Conservation (phyloP, 2,797 vertebrate genomes). For the Anniella stebbinsi region DNA sequence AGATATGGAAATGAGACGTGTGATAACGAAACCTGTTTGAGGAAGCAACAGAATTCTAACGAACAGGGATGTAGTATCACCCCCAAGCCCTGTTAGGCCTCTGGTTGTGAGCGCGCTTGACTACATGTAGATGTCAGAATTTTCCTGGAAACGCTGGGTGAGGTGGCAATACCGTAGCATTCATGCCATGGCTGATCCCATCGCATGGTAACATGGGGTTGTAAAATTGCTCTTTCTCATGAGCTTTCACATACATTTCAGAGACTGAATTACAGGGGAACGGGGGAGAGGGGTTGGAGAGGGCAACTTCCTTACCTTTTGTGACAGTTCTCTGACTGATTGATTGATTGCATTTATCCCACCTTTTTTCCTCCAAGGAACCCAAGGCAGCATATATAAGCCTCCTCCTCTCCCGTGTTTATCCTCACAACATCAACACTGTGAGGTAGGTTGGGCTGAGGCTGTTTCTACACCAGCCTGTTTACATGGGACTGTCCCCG, state of each 20-base stretch:
- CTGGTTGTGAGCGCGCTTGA: slow-evolving; percentile 31
- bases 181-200: neutral
- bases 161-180: too few species aligned
- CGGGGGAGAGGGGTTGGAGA: too few species aligned
- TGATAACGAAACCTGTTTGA: slow-evolving; percentile 53
- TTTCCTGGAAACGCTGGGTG: neutral
- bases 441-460: too few species aligned
- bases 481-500: too few species aligned
- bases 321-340: neutral
- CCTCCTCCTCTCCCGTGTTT: too few species aligned
- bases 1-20: slow-evolving; percentile 70
- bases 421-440: too few species aligned
- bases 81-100: slow-evolving; percentile 34
- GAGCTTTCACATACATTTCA: neutral
- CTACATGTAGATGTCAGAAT: fast-evolving
- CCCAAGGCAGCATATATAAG: too few species aligned
- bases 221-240: neutral
- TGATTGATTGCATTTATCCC: too few species aligned
- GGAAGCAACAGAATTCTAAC: slow-evolving; percentile 47
- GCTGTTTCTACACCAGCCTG: too few species aligned
- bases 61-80: neutral
- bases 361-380: too few species aligned
- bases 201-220: neutral
- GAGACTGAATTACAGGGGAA: too few species aligned
- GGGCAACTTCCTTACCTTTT: neutral